These are phyloP conservation scores for Xylota sylvarum DNA, from an alignment of 2,888 invertebrate species.

Conservation along the genomic window DNA sequence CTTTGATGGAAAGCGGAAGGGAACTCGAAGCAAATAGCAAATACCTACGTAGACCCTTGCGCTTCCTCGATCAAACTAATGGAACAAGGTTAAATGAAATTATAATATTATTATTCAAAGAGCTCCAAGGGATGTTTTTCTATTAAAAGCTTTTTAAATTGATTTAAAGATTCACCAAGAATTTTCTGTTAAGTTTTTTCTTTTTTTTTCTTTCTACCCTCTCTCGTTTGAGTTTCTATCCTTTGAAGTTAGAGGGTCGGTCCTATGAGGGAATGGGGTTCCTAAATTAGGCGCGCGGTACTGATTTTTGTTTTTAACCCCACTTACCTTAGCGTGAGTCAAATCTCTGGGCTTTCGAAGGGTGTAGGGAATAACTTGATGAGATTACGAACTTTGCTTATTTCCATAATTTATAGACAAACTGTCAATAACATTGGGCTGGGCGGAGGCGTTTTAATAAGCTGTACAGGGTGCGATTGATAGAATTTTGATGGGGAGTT, in stretches of 20 bases:
- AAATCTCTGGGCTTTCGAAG: neutral
- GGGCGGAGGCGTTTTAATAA: too few species aligned
- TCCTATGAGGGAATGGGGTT: conserved; percentile 6
- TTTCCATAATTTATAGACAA: too few species aligned
- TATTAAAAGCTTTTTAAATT: conserved; percentile 75
- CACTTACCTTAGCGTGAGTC: neutral
- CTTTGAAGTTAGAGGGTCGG: conserved; percentile 39
- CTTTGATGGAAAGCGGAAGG: neutral
- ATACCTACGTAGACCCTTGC: conserved; percentile 16
- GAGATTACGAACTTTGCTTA: too few species aligned
- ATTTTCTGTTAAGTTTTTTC: conserved; percentile 8
- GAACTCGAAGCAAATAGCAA: neutral
- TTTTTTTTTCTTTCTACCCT: neutral
- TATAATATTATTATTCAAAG: conserved; percentile 70
- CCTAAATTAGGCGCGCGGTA: conserved; percentile 23
- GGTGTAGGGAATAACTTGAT: too few species aligned
- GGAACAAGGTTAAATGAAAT: conserved; percentile 63
- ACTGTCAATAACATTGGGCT: too few species aligned
- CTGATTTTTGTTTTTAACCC: conserved; percentile 7
- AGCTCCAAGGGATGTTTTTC: conserved; percentile 65
- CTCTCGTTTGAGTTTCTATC: conserved; percentile 31
- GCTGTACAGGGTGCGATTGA: too few species aligned
- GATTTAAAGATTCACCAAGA: conserved; percentile 63
- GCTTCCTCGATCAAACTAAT: conserved; percentile 55
- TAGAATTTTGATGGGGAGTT: too few species aligned